Evolutionary conservation across 2,797 vertebrate species (phyloP), one percentile per base, ranked within the genome.

Genomic region (Macropodus opercularis): DNA sequence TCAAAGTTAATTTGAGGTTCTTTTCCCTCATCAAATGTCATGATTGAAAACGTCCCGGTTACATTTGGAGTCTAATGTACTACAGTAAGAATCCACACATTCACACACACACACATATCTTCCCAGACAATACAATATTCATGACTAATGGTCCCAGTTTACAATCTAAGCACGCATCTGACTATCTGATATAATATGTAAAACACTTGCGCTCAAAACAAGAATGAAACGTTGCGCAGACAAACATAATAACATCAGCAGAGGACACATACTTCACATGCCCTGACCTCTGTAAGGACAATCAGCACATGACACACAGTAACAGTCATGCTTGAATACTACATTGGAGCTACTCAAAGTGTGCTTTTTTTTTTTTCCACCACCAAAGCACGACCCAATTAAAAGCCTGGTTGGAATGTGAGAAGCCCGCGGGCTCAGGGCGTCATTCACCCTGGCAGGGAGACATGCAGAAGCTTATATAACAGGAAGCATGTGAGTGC

Each of bases 401-500:
- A 75, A 67, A 36, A 63, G 66, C 46, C 60, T n/a, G 41, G 52
- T 19, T 55, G 74, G 80, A 86, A 82, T 85, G 82, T 80, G 52
- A 58, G 68, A 68, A 84, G 53, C 69, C 71, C 67, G 3, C 24
- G 13, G 43, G 67, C 77, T 49, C 59, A 44, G 60, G 62, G 63
- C 44, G 40, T 78, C 78, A 66, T 64, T 75, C 74, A 62, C 18
- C 27, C 44, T 41, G 61, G 56, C 59, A 69, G 29, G 56, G 22
- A 66, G 58, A 50, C 34, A 65, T 63, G 64, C 50, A 41, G 62
- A 52, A 42, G 54, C 79, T 93, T 91, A 91, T 87, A 84, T 85
- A 92, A 92, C 75, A 46, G 35, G 57, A 68, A 79, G 90, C 89
- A 89, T 81, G 89, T 86, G 85, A 88, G 83, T 23, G 59, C 58